phyloP scores from a whole-genome alignment of 2,797 vertebrate species.

The Coracias cyanogaster region DNA sequence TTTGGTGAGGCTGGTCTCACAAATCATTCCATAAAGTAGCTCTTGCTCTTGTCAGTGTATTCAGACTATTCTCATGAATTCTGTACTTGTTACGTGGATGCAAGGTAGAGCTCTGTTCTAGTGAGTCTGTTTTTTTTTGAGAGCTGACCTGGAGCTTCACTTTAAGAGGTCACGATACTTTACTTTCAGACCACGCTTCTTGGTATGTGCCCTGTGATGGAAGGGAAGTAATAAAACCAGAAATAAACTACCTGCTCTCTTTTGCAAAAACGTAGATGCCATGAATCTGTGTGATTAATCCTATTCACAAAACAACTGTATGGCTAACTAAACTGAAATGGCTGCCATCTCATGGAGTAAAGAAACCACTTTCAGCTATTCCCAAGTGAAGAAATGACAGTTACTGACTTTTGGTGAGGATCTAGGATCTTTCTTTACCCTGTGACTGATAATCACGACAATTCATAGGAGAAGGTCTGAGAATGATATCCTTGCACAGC shows the following conservation, averaged over 20 bases:
- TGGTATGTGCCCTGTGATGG: not conserved
- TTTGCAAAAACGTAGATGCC: constrained; percentile 19
- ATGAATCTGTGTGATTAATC: constrained; percentile 24
- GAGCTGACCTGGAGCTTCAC: constrained; percentile 44
- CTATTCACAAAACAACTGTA: not conserved
- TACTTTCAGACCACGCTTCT: constrained; percentile 51
- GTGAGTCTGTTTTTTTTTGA: not conserved
- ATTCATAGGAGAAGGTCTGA: not conserved
- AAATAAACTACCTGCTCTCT: constrained; percentile 32
- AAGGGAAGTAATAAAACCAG: constrained; percentile 15
- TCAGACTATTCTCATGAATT: constrained; percentile 36
- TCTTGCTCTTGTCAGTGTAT: not conserved
- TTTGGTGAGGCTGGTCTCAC: constrained; percentile 63
- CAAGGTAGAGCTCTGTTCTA: constrained; percentile 30
- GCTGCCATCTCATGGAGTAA: constrained; percentile 19
- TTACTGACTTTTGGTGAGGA: not conserved
- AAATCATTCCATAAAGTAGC: constrained; percentile 72
- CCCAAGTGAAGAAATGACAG: not conserved
- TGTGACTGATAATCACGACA: not conserved
- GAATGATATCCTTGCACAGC: not conserved
- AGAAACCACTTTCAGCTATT: constrained; percentile 7
- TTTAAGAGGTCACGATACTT: constrained; percentile 5
- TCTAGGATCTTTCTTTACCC: not conserved
- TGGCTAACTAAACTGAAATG: constrained; percentile 23
- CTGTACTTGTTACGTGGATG: constrained; percentile 25